A percentile compares a stretch with the other conserved stretches of the same genome.
phyloP scores from a whole-genome alignment of 2,113 vertebrate genomes.

The Carassius gibelio region DNA sequence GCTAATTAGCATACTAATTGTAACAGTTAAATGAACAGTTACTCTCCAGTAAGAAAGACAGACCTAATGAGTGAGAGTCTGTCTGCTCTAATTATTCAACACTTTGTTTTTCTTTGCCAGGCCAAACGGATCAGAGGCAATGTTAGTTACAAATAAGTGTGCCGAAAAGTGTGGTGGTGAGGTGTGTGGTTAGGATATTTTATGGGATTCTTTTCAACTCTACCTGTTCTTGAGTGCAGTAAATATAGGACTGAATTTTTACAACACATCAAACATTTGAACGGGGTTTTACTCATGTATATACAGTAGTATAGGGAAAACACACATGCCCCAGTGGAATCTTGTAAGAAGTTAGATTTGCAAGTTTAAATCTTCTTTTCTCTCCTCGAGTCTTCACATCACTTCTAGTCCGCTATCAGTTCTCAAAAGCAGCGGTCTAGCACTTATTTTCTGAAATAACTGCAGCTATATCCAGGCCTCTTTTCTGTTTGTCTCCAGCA shows the following conservation, averaged over 20 bases:
- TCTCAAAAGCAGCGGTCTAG: not conserved
- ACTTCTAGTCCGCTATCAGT: not conserved
- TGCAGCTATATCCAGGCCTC: not conserved
- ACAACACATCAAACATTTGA: not conserved
- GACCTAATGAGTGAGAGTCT: not conserved
- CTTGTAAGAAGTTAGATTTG: not conserved
- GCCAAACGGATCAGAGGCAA: not conserved
- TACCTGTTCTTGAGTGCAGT: not conserved
- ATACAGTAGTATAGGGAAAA: not conserved
- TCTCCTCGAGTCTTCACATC: not conserved
- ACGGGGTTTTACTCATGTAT: not conserved
- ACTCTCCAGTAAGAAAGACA: not conserved
- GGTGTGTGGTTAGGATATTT: not conserved
- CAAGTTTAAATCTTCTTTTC: not conserved
- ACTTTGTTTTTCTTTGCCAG: conserved; percentile 17
- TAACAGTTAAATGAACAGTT: not conserved
- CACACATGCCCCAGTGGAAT: not conserved
- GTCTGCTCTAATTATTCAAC: not conserved
- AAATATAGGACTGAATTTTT: not conserved
- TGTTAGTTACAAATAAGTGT: not conserved
- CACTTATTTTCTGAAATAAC: conserved; percentile 3
- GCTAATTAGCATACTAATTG: not conserved
- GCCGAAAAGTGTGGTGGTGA: not conserved
- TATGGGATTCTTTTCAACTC: not conserved
- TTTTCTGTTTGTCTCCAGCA: conserved; percentile 5